These are phyloP conservation scores for Camponotus vicinus DNA, from an alignment of 1,140 invertebrate genomes.

Conservation along the genomic window DNA sequence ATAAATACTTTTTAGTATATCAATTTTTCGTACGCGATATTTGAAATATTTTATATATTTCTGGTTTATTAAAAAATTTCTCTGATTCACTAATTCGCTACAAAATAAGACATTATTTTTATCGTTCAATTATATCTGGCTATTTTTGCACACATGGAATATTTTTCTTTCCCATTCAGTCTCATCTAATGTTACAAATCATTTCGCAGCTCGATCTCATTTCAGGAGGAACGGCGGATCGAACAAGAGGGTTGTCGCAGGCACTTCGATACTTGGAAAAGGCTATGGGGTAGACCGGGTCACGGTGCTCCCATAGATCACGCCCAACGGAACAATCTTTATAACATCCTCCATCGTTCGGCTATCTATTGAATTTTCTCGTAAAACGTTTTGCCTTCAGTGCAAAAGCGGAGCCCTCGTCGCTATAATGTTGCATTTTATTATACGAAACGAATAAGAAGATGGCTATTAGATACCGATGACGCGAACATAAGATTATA, in stretches of 20 bases:
- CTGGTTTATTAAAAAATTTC: not conserved
- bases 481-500: constrained; percentile 12
- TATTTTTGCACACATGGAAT: not conserved
- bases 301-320: constrained; percentile 88
- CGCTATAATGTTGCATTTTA: constrained; percentile 14
- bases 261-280: constrained; percentile 90
- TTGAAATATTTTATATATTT: not conserved
- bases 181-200: constrained; percentile 7
- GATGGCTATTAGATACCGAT: constrained; percentile 28
- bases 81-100: not conserved
- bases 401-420: constrained; percentile 31
- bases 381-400: constrained; percentile 1
- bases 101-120: not conserved
- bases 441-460: constrained; percentile 32
- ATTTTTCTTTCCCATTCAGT: constrained; percentile 7
- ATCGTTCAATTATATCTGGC: not conserved
- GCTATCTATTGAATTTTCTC: constrained; percentile 77
- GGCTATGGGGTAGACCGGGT: constrained; percentile 90
- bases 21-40: not conserved
- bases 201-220: constrained; percentile 51
- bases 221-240: constrained; percentile 83
- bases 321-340: constrained; percentile 81
- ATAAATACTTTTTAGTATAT: not conserved
- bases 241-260: constrained; percentile 87
- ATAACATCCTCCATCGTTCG: constrained; percentile 82